A percentile compares a stretch with the other conserved stretches of the same genome.
Evolutionary conservation across 2,797 vertebrate species (phyloP).

Genomic region (Botia almorhae): DNA sequence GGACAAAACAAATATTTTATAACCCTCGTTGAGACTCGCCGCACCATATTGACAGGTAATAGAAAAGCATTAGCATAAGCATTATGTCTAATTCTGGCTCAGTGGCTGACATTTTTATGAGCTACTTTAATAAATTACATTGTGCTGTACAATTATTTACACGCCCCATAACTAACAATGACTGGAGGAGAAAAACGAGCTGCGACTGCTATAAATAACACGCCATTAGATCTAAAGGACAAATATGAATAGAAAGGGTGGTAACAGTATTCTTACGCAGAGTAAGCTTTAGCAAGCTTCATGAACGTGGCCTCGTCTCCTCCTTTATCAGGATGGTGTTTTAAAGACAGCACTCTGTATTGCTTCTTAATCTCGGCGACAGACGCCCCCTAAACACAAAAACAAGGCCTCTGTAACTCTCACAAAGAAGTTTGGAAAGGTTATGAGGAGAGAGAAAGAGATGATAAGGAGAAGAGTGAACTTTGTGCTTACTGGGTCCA

Average conservation of each 20-base stretch:
- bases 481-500: constrained; percentile 89
- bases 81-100: constrained; percentile 5
- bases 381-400: constrained; percentile 83
- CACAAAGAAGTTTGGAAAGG: background rate
- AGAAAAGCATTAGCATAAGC: background rate
- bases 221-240: background rate
- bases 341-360: constrained; percentile 91
- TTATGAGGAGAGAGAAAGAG: background rate
- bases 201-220: constrained; percentile 34
- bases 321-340: constrained; percentile 95
- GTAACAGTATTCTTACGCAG: constrained; percentile 84
- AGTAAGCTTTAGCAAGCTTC: constrained; percentile 96
- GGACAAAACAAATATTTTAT: background rate
- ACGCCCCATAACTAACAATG: constrained; percentile 7
- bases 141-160: background rate
- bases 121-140: constrained; percentile 1
- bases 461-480: background rate
- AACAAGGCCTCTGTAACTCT: background rate
- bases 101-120: background rate
- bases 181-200: constrained; percentile 2
- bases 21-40: background rate
- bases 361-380: constrained; percentile 94
- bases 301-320: constrained; percentile 96
- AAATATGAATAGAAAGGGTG: background rate
- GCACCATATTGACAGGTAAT: background rate